Conservation (phyloP, 37 sponge, comb jelly and placozoan species). For the Geodia barretti region DNA sequence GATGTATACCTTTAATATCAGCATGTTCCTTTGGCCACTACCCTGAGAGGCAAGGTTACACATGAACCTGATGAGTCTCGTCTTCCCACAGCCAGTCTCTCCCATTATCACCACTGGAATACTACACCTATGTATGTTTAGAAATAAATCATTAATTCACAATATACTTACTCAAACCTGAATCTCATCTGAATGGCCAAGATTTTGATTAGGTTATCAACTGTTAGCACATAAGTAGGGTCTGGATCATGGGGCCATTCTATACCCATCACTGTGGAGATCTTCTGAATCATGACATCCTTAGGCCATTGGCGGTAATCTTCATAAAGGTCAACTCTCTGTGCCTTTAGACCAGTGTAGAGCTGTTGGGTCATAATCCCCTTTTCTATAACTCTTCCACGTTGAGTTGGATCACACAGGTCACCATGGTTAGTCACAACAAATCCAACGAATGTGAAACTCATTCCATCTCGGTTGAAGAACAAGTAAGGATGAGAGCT, state of each 20-base stretch:
- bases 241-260: constrained; percentile 55
- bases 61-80: constrained; percentile 44
- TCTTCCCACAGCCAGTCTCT: constrained; percentile 94
- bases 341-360: constrained; percentile 18
- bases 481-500: constrained; percentile 67
- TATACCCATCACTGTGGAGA: constrained; percentile 36
- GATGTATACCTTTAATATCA: constrained; percentile 8
- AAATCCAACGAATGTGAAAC: constrained; percentile 51
- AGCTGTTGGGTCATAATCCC: constrained; percentile 46
- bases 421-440: neutral
- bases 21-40: constrained; percentile 1
- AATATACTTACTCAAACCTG: constrained; percentile 14
- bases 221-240: constrained; percentile 56
- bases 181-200: constrained; percentile 86
- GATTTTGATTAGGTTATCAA: constrained; percentile 72
- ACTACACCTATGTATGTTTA: constrained; percentile 43
- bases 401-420: neutral
- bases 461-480: constrained; percentile 47
- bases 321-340: constrained; percentile 63
- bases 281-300: constrained; percentile 14
- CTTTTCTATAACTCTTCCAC: neutral
- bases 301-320: constrained; percentile 48
- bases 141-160: neutral
- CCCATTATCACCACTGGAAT: constrained; percentile 96
- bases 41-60: constrained; percentile 27